Evolutionary conservation across 2,888 invertebrate species (phyloP).

Genomic region (Melanophora roralis): DNA sequence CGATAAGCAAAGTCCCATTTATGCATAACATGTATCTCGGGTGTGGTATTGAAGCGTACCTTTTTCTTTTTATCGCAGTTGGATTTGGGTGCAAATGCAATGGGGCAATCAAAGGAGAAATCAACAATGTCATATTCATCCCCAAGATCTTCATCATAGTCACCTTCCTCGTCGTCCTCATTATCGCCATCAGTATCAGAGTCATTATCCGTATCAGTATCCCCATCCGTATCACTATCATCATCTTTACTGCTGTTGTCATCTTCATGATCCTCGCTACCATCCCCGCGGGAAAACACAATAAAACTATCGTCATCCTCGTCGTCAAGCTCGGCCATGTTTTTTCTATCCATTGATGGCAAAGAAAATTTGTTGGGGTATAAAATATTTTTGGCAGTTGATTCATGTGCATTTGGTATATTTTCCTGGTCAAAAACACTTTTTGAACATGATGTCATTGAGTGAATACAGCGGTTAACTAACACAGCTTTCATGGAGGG

Average conservation of each 20-base stretch:
- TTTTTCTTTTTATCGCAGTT: conserved; percentile 56
- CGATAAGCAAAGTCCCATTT: conserved; percentile 81
- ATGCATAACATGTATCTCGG: conserved; percentile 80
- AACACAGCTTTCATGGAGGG: too few relatives aligned
- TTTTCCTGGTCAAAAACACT: too few relatives aligned
- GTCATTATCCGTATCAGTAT: conserved; percentile 31
- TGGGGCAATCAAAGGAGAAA: conserved; percentile 45
- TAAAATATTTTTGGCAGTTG: too few relatives aligned
- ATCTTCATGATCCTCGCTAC: too few relatives aligned
- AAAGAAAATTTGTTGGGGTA: too few relatives aligned
- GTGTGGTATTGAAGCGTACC: conserved; percentile 80
- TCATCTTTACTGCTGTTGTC: too few relatives aligned
- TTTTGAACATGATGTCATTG: too few relatives aligned
- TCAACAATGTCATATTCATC: conserved; percentile 45
- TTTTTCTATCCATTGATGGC: too few relatives aligned
- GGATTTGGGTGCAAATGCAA: conserved; percentile 23
- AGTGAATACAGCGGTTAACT: too few relatives aligned
- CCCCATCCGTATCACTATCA: background rate
- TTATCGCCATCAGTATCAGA: conserved; percentile 43
- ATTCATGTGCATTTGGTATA: too few relatives aligned
- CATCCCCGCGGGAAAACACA: conserved; percentile 35
- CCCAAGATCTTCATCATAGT: conserved; percentile 6
- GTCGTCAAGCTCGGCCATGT: conserved; percentile 37
- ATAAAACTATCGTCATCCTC: conserved; percentile 49
- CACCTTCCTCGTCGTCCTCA: conserved; percentile 30